phyloP scores from a whole-genome alignment of 92 coral and sea anemone genomes.

The Blastomussa wellsi region DNA sequence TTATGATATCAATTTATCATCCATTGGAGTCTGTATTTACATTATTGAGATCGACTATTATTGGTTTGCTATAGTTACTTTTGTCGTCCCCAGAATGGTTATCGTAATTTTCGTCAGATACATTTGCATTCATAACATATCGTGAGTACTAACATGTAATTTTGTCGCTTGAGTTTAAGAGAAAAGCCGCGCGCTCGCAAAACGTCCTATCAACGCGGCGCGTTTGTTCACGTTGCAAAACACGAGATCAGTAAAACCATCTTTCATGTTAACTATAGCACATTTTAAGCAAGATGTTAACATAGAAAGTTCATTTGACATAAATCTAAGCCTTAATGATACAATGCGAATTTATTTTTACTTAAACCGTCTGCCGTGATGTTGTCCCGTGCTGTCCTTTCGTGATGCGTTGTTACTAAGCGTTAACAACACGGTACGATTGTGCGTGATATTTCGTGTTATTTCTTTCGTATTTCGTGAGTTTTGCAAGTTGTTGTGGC shows the following conservation, averaged over 20 bases:
- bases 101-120: background rate
- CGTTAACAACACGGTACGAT: background rate
- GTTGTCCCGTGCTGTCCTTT: background rate
- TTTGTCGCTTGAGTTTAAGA: background rate
- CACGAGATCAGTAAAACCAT: background rate
- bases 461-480: conserved; percentile 18
- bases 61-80: too few species aligned
- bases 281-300: background rate
- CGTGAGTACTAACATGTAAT: background rate
- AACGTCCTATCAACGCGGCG: background rate
- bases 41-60: too few species aligned
- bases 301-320: background rate
- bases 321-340: background rate
- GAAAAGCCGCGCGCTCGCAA: background rate
- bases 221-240: background rate
- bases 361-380: background rate
- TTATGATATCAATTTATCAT: too few species aligned
- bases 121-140: background rate
- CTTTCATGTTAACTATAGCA: background rate
- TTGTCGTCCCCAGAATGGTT: background rate
- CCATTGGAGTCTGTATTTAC: too few species aligned
- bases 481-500: background rate
- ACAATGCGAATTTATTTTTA: background rate
- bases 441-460: conserved; percentile 8
- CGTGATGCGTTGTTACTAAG: conserved; percentile 32